Evolutionary conservation across 2,113 vertebrate species (phyloP).

Genomic region (Pyxicephalus adspersus): DNA sequence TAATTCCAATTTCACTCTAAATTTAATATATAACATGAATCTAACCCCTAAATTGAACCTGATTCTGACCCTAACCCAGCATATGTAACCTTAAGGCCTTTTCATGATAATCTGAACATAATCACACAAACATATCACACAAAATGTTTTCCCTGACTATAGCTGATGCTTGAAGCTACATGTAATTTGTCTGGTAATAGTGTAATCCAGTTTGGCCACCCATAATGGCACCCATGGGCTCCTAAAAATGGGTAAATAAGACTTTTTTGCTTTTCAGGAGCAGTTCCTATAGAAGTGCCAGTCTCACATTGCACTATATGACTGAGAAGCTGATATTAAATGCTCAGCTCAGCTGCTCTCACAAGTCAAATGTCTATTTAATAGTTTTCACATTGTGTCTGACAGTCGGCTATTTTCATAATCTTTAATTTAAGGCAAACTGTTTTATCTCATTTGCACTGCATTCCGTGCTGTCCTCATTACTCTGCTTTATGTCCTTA

Average conservation of each 20-base stretch:
- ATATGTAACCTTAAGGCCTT: too few relatives aligned
- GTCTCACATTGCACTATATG: conserved; percentile 12
- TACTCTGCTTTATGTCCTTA: conserved; percentile 43
- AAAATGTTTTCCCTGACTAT: too few relatives aligned
- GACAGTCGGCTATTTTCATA: conserved; percentile 67
- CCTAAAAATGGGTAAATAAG: background rate
- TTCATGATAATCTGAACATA: too few relatives aligned
- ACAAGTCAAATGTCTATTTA: conserved; percentile 65
- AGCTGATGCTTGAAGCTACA: too few relatives aligned
- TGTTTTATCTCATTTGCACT: conserved; percentile 57
- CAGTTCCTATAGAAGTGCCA: background rate
- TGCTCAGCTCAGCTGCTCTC: conserved; percentile 51
- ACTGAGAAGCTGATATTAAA: conserved; percentile 51
- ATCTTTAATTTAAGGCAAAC: conserved; percentile 68
- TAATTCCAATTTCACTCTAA: too few relatives aligned
- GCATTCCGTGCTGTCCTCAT: conserved; percentile 56
- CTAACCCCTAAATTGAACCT: too few relatives aligned
- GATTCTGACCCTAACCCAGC: too few relatives aligned
- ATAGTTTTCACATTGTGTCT: conserved; percentile 68
- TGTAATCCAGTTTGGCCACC: background rate
- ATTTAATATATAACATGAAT: too few relatives aligned
- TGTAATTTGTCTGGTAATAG: too few relatives aligned
- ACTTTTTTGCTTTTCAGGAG: background rate
- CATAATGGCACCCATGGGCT: background rate
- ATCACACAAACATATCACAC: too few relatives aligned